phyloP scores from a whole-genome alignment of 2,888 invertebrate genomes.

The Drosophila gaucha region DNA sequence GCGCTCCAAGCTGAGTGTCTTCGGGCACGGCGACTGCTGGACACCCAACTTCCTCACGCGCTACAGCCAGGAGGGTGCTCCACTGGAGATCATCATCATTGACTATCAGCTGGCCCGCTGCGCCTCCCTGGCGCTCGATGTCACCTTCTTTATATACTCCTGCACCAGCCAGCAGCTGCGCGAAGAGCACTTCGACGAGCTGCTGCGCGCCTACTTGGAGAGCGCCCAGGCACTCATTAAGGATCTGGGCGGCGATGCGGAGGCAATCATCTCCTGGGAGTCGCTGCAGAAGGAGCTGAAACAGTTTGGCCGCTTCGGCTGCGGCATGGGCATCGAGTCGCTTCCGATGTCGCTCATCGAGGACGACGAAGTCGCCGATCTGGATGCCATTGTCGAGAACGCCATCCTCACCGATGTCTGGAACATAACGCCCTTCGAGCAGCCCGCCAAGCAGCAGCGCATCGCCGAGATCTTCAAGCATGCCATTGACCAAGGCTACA shows the following conservation, averaged over 20 bases:
- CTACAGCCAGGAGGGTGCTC: constrained; percentile 66
- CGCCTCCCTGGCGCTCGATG: constrained; percentile 78
- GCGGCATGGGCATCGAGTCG: constrained; percentile 86
- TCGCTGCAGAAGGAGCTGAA: constrained; percentile 84
- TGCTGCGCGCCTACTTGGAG: constrained; percentile 86
- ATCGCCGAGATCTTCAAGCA: constrained; percentile 88
- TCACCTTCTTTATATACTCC: constrained; percentile 87
- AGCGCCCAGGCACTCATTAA: constrained; percentile 86
- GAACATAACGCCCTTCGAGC: constrained; percentile 87
- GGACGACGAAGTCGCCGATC: constrained; percentile 86
- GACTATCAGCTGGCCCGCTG: constrained; percentile 88
- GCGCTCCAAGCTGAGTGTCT: constrained; percentile 85
- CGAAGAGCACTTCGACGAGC: constrained; percentile 86
- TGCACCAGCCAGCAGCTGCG: constrained; percentile 88
- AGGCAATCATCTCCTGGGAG: constrained; percentile 85
- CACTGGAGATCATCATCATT: constrained; percentile 86
- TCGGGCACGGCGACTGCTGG: constrained; percentile 91
- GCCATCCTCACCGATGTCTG: constrained; percentile 87
- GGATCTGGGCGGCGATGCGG: constrained; percentile 87
- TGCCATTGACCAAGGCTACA: constrained; percentile 87
- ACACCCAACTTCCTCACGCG: constrained; percentile 90
- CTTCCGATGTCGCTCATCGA: constrained; percentile 86
- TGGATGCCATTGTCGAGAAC: constrained; percentile 83
- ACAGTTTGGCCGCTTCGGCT: constrained; percentile 85
- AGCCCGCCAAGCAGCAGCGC: constrained; percentile 86